phyloP scores from a whole-genome alignment of 1,140 invertebrate species.

The Ceratina australensis region DNA sequence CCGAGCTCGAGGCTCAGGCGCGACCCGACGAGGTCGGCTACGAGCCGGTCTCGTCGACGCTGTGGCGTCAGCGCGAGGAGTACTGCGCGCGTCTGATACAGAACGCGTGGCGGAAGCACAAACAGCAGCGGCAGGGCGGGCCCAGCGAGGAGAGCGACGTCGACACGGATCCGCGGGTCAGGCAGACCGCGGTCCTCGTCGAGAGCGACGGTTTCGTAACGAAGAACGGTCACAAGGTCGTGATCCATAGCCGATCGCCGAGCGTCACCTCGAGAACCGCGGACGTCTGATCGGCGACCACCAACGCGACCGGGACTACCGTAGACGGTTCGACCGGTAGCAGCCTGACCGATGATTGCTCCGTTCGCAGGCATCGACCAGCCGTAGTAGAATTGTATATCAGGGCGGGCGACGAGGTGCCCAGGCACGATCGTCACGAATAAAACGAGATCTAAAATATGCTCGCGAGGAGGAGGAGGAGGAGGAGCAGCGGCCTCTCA shows the following conservation, averaged over 20 bases:
- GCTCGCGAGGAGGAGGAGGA: slow-evolving; percentile 40
- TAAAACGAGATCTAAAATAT: no score
- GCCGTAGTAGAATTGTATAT: neutral
- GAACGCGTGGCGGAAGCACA: slow-evolving; percentile 94
- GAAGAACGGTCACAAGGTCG: slow-evolving; percentile 92
- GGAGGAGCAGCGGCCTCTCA: slow-evolving; percentile 42
- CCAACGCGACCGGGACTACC: slow-evolving; percentile 22
- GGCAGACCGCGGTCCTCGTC: slow-evolving; percentile 89
- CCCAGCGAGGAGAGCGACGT: slow-evolving; percentile 78
- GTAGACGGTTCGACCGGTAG: slow-evolving; percentile 19
- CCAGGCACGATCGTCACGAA: no score
- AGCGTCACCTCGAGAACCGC: slow-evolving; percentile 89
- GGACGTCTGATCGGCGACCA: slow-evolving; percentile 87
- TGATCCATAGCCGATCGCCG: slow-evolving; percentile 91
- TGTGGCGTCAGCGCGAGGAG: slow-evolving; percentile 96
- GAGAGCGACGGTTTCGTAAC: slow-evolving; percentile 90
- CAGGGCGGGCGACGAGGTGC: no score
- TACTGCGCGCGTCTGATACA: slow-evolving; percentile 97
- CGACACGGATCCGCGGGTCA: slow-evolving; percentile 76
- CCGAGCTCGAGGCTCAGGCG: slow-evolving; percentile 88
- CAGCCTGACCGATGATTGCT: slow-evolving; percentile 44
- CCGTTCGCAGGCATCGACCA: slow-evolving; percentile 3
- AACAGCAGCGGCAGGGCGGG: slow-evolving; percentile 83
- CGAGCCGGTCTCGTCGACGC: slow-evolving; percentile 94
- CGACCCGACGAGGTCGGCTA: slow-evolving; percentile 92